Evolutionary conservation across 2,888 invertebrate genomes (phyloP), one percentile per base, ranked within the genome.

Genomic region (Diploptera punctata): DNA sequence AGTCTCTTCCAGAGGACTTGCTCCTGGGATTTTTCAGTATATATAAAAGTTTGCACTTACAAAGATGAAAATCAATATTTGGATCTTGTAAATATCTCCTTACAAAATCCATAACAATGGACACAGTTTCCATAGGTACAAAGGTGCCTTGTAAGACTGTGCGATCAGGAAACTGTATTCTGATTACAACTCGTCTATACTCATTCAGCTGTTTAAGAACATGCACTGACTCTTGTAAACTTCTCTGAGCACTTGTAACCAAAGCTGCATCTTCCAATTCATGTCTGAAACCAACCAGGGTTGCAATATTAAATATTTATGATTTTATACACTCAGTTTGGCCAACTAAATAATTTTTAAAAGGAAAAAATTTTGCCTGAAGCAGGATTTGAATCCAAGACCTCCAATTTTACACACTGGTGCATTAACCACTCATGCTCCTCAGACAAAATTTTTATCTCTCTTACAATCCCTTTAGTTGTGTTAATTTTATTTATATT

Each of bases 141-240:
- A 98, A 98, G 49, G 92, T 87, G 13, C 93, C 97, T 83, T 98
- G 98, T 26, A 98, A 85, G 49, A 97, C 93, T 57, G 91, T 86
- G 68, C 91, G 88, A 83, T 96, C 92, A 2, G 96, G 95, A 82
- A 98, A 97, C 80, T 93, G 92, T 75, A 98, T 85, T 70, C 97
- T 86, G 60, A 98, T 90, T 10, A 96, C 90, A 62, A 91, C 90
- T 79, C 90, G 88, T 78, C 90, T 90, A 82, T 95, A 95, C 76
- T 87, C 87, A 69, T 88, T 87, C 33, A 92, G 82, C 79, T 87
- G 87, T 67, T 84, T 83, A 67, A 90, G 80, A 75, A 87, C 83
- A 74, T 83, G 83, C 78, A 87, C 87, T 43, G 86, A 84, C 62
- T 87, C 84, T 77, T 90, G 88, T 31, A 89, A 79, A 76, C 89